Percentiles rank a stretch among this genome's conserved stretches.
These are phyloP conservation scores for Nyctibius bracteatus DNA, from an alignment of 2,113 vertebrate genomes.

Conservation along the genomic window DNA sequence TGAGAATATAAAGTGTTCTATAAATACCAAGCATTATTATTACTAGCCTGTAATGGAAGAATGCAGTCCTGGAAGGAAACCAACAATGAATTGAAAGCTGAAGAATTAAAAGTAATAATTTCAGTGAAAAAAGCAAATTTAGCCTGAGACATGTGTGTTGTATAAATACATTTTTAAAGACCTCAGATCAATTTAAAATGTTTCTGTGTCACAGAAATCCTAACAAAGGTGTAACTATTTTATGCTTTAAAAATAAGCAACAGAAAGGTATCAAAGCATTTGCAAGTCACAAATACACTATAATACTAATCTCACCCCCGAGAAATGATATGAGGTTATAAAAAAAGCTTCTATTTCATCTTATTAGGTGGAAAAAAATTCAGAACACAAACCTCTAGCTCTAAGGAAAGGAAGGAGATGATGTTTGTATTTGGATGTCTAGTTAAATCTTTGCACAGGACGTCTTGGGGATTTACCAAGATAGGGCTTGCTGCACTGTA, in stretches of 20 bases:
- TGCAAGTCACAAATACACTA: background rate
- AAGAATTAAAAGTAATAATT: constrained; percentile 32
- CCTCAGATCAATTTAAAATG: background rate
- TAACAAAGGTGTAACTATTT: background rate
- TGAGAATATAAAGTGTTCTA: constrained; percentile 39
- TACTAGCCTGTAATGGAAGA: background rate
- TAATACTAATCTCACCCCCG: background rate
- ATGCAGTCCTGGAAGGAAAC: constrained; percentile 9
- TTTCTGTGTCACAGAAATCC: background rate
- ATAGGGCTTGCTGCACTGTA: background rate
- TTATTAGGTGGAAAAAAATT: background rate
- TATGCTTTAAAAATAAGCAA: background rate
- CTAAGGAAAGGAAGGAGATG: background rate
- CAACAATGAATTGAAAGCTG: background rate
- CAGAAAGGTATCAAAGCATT: background rate
- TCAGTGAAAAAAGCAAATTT: constrained; percentile 21
- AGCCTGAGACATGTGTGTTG: background rate
- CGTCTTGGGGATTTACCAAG: background rate
- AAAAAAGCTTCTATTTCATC: background rate
- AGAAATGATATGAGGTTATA: background rate
- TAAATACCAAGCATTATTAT: constrained; percentile 42
- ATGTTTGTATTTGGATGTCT: background rate
- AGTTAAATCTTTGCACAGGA: background rate
- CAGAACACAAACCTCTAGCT: background rate
- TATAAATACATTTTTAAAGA: background rate